Evolutionary conservation across 2,797 vertebrate species (phyloP).

Genomic region (Mionectes olivaceus): DNA sequence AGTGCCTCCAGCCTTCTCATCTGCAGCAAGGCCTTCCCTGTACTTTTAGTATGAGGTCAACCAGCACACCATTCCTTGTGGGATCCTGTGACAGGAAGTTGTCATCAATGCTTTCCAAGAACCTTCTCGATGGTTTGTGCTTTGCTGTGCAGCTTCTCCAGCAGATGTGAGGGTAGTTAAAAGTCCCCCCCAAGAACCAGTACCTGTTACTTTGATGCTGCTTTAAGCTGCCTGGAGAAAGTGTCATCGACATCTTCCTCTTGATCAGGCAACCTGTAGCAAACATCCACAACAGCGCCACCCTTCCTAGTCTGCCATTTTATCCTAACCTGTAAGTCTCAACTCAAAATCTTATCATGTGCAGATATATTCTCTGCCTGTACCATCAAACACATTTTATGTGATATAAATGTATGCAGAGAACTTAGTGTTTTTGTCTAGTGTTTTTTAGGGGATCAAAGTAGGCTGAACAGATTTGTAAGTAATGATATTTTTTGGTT

Average conservation of each 20-base stretch:
- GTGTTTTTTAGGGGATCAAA: not conserved
- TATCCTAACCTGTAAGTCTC: not conserved
- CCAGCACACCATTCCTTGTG: not conserved
- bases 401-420: not conserved
- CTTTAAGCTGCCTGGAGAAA: not conserved
- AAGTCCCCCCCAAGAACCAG: not conserved
- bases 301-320: not conserved
- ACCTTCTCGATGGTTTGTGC: not conserved
- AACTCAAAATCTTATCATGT: not conserved
- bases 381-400: not conserved
- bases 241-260: too few relatives aligned
- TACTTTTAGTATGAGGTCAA: not conserved
- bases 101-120: not conserved
- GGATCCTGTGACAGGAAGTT: not conserved
- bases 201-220: not conserved
- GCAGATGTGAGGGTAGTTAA: not conserved
- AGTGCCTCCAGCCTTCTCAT: not conserved
- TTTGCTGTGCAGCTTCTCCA: not conserved
- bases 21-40: not conserved
- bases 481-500: not conserved
- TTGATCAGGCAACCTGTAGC: not conserved
- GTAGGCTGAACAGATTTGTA: not conserved
- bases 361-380: not conserved
- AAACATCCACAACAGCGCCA: not conserved
- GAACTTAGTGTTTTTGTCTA: not conserved